Conservation (phyloP, 2,113 vertebrate species). For the Campylomormyrus tamandua region DNA sequence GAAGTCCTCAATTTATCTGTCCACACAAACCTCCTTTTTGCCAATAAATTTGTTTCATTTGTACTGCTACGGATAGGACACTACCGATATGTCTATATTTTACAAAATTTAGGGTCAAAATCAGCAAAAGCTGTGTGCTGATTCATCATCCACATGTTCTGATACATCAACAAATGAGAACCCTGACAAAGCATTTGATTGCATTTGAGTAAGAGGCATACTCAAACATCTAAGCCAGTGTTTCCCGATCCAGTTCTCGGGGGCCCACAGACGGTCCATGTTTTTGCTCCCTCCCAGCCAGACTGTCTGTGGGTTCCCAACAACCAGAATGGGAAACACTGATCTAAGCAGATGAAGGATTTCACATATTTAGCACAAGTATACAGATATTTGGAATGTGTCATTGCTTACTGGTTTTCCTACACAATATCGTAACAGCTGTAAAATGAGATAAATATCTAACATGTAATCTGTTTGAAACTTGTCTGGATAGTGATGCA, state of each 20-base stretch:
- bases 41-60: not conserved
- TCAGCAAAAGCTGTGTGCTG: not conserved
- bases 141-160: slow-evolving; percentile 8
- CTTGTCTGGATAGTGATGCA: not conserved
- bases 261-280: not conserved
- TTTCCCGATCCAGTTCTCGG: not conserved
- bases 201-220: not conserved
- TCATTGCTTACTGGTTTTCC: not conserved
- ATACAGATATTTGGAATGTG: not conserved
- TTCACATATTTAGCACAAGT: not conserved
- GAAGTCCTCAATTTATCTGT: too few relatives aligned
- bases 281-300: not conserved
- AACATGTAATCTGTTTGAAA: slow-evolving; percentile 12
- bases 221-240: not conserved
- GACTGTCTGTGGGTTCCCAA: not conserved
- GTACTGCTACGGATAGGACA: not conserved
- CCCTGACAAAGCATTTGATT: not conserved
- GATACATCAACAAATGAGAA: not conserved
- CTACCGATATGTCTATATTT: not conserved
- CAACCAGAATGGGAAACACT: not conserved
- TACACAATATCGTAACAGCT: slow-evolving; percentile 9
- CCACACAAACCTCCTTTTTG: not conserved
- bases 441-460: not conserved
- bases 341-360: not conserved
- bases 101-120: not conserved